These are phyloP conservation scores for Stegodyphus dumicola DNA, from an alignment of 1,140 invertebrate species.

Conservation along the genomic window DNA sequence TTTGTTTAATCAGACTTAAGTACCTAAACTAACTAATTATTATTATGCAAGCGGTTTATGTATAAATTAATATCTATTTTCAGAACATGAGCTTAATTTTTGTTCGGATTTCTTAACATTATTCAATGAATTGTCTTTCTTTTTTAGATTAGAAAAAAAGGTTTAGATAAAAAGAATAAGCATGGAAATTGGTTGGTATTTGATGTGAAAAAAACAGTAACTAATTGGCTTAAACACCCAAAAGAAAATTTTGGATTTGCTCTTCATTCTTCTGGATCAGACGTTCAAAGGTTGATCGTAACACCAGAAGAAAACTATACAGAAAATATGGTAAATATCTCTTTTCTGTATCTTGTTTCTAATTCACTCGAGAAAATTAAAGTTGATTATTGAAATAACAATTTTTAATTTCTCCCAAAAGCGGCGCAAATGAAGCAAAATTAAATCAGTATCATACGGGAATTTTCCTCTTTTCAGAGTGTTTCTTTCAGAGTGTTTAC, in stretches of 20 bases:
- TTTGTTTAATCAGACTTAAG: too few relatives aligned
- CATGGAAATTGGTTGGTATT: conserved; percentile 78
- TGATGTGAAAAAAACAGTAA: conserved; percentile 80
- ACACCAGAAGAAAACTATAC: background rate
- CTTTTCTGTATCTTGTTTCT: background rate
- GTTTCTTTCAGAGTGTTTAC: too few relatives aligned
- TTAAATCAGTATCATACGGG: too few relatives aligned
- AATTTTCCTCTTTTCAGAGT: too few relatives aligned
- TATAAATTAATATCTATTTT: too few relatives aligned
- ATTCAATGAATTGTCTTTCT: background rate
- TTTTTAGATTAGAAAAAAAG: conserved; percentile 41
- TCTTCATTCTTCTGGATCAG: conserved; percentile 72
- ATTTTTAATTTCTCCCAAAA: too few relatives aligned
- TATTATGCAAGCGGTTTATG: too few relatives aligned
- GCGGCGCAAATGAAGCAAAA: too few relatives aligned
- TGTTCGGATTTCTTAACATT: too few relatives aligned
- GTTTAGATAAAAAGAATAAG: conserved; percentile 58
- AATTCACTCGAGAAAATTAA: background rate
- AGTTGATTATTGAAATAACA: background rate
- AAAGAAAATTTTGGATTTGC: conserved; percentile 80
- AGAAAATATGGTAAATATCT: conserved; percentile 2
- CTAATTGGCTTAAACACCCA: conserved; percentile 79
- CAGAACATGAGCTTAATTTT: too few relatives aligned
- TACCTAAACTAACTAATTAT: too few relatives aligned
- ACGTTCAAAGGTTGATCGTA: conserved; percentile 17